Percentiles rank a stretch among this genome's conserved stretches.
These are phyloP conservation scores for Eublepharis macularius DNA, from an alignment of 2,113 vertebrate genomes.

Conservation along the genomic window DNA sequence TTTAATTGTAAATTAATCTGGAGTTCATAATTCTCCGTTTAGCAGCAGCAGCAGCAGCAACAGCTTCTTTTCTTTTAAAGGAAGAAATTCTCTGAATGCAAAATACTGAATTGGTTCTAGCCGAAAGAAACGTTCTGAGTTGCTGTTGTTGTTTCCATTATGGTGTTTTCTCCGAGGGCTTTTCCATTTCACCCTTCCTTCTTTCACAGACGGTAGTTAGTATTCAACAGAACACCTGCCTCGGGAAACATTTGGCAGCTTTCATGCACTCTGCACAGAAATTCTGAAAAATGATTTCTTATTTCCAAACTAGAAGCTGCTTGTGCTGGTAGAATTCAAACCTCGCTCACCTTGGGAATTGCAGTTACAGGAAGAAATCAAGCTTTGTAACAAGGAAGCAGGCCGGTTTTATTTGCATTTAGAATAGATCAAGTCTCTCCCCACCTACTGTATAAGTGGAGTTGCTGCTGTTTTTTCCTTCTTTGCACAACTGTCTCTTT, in stretches of 20 bases:
- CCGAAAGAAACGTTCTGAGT: slow-evolving; percentile 18
- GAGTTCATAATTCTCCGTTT: neutral
- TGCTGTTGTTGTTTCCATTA: neutral
- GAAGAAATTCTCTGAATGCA: slow-evolving; percentile 19
- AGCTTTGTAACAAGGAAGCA: slow-evolving; percentile 36
- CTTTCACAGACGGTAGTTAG: slow-evolving; percentile 48
- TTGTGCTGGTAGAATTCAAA: slow-evolving; percentile 41
- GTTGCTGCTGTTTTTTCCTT: neutral
- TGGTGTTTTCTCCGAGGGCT: slow-evolving; percentile 17
- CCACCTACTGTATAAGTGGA: slow-evolving; percentile 28
- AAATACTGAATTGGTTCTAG: slow-evolving; percentile 21
- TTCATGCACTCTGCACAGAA: slow-evolving; percentile 44
- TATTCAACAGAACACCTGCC: slow-evolving; percentile 51
- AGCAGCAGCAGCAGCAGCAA: too few species aligned
- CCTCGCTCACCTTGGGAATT: slow-evolving; percentile 34
- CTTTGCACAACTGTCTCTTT: neutral
- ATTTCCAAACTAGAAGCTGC: slow-evolving; percentile 40
- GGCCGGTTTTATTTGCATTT: slow-evolving; percentile 38
- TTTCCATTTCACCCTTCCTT: slow-evolving; percentile 40
- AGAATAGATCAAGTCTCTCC: slow-evolving; percentile 25
- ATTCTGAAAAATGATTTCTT: slow-evolving; percentile 54
- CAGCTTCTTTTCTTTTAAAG: neutral
- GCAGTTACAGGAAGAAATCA: neutral
- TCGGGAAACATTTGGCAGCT: slow-evolving; percentile 54
- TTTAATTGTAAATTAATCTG: neutral